phyloP scores from a whole-genome alignment of 2,888 invertebrate species.

The Unio pictorum region DNA sequence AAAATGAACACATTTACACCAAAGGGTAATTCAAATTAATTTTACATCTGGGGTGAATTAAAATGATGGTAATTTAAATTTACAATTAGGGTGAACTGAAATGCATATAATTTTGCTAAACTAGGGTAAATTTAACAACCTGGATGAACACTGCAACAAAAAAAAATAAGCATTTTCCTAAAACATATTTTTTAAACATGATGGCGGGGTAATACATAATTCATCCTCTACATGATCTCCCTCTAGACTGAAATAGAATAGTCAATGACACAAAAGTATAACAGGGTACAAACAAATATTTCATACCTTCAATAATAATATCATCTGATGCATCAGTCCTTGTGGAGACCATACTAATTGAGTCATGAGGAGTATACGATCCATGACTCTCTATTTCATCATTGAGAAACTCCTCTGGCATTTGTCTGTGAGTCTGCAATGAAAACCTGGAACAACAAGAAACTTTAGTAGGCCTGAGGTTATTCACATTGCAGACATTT shows the following conservation, averaged over 20 bases:
- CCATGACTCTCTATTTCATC: constrained; percentile 38
- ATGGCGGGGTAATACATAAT: too few species aligned
- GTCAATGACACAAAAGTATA: neutral
- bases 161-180: too few species aligned
- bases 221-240: too few species aligned
- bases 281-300: neutral
- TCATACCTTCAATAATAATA: constrained; percentile 48
- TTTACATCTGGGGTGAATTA: too few species aligned
- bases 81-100: too few species aligned
- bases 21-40: too few species aligned
- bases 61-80: too few species aligned
- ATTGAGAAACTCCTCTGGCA: constrained; percentile 35
- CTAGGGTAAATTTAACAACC: too few species aligned
- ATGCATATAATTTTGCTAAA: too few species aligned
- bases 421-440: constrained; percentile 39
- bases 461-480: neutral
- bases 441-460: constrained; percentile 25
- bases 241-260: neutral
- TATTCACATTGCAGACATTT: neutral
- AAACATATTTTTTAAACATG: too few species aligned
- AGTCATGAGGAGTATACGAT: constrained; percentile 20
- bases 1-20: too few species aligned
- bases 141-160: too few species aligned
- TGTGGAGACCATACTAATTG: constrained; percentile 27
- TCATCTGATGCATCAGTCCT: constrained; percentile 32